Evolutionary conservation across 2,888 invertebrate genomes (phyloP).

Genomic region (Troglohyphantes excavatus): DNA sequence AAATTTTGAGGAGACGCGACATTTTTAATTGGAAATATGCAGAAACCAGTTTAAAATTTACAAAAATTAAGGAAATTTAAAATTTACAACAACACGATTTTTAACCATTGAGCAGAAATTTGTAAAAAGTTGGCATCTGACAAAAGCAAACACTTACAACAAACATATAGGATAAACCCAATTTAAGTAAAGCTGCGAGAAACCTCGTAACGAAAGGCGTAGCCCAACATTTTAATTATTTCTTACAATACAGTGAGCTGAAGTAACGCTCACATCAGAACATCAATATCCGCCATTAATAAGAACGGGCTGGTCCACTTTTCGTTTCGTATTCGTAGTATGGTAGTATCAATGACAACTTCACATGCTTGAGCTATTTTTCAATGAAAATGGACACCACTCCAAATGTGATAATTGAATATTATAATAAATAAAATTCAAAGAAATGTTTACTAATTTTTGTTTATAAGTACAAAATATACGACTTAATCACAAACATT

Average conservation of each 20-base stretch:
- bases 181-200: constrained; percentile 20
- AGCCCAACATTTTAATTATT: constrained; percentile 21
- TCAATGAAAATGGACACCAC: background rate
- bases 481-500: too few relatives aligned
- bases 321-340: constrained; percentile 61
- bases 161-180: background rate
- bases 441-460: background rate
- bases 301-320: constrained; percentile 75
- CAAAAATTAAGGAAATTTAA: background rate
- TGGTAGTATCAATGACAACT: constrained; percentile 71
- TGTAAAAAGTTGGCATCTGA: background rate
- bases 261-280: constrained; percentile 59
- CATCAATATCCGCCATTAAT: constrained; percentile 78
- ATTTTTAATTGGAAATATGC: background rate
- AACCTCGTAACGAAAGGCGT: background rate
- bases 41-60: background rate
- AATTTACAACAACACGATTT: constrained; percentile 15
- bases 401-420: background rate
- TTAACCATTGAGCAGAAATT: constrained; percentile 4
- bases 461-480: background rate
- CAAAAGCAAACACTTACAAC: constrained; percentile 3
- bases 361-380: constrained; percentile 61
- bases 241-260: constrained; percentile 39
- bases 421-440: background rate
- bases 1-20: background rate